Evolutionary conservation across 64 coral and sea anemone species (phyloP), one percentile per base, ranked within the genome.

Genomic region (Montipora efflorescens): DNA sequence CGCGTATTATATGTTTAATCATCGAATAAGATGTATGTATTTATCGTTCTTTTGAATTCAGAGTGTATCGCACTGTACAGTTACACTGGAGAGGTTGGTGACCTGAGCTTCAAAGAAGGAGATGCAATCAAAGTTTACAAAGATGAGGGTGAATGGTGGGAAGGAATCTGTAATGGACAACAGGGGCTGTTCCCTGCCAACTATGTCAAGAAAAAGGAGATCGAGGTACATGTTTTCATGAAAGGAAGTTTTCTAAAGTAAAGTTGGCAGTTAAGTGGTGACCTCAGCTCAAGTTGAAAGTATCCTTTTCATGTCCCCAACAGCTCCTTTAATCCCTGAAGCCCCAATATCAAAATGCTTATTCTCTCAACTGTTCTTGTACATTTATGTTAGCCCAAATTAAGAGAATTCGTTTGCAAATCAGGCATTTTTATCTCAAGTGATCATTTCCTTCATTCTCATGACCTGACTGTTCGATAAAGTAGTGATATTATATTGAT

Each of bases 71-170:
- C 98, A 1, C 48, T 99, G 53, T 99, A 99, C 18, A 84, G 86
- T 16, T 99, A 99, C 50, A 90, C 85, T 25, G 98, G 97, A 48
- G 94, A 77, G 71, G 87, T 16, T 5, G 93, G 93, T 72, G 96
- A 98, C 74, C 84, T 98, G 36, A 92, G 91, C 75, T 98, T 98
- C 79, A 43, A 20, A 9, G 94, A 96, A 75, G 97, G 94, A 36
- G 97, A 98, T 52, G 23, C 90, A 0, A 94, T 98, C 18, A 80
- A 90, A 36, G 92, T 98, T 58, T 88, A 92, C 2, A 96, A 96
- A 25, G 78, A 73, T 16, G 94, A 98, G 8, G 97, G 94, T 7
- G 97, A 98, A n/a, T 98, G 97, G 97, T 98, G 97, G 97, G 94
- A 98, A 83, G 97, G 97, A 22, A 93, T 67, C 8, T 80, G 89